Percentiles rank a stretch among this genome's conserved stretches.
Conservation (phyloP, 2,888 invertebrate species). For the Cosmorhoe ocellata region DNA sequence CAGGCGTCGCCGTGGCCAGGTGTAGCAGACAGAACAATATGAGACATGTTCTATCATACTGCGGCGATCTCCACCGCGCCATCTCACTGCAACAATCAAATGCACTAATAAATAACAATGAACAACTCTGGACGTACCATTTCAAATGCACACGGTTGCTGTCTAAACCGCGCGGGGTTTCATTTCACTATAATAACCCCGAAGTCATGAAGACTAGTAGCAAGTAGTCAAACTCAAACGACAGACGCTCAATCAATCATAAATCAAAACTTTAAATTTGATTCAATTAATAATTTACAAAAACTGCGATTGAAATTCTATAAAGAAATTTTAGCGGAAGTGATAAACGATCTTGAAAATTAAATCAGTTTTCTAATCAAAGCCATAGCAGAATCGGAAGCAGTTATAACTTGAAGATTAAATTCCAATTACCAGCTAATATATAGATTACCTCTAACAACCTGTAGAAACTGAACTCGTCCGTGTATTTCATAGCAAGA, state of each 20-base stretch:
- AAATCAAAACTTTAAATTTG: too few relatives aligned
- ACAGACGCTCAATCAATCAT: too few relatives aligned
- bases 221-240: too few relatives aligned
- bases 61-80: conserved; percentile 75
- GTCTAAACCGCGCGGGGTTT: too few relatives aligned
- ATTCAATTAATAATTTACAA: not conserved
- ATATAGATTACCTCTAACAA: conserved; percentile 28
- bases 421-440: conserved; percentile 27
- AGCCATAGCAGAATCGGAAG: conserved; percentile 20
- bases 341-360: conserved; percentile 6
- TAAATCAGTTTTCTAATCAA: conserved; percentile 21
- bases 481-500: conserved; percentile 64
- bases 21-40: conserved; percentile 61
- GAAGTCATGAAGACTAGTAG: too few relatives aligned
- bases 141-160: not conserved
- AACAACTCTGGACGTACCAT: not conserved
- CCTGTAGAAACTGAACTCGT: conserved; percentile 19
- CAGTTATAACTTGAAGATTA: conserved; percentile 27
- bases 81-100: conserved; percentile 73
- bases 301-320: not conserved
- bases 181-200: too few relatives aligned
- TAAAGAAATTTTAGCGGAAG: not conserved
- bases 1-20: conserved; percentile 64
- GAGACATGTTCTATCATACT: conserved; percentile 63
- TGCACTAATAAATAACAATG: conserved; percentile 10